Conservation (phyloP, 2,797 vertebrate genomes). For the Cheirogaleus major region DNA sequence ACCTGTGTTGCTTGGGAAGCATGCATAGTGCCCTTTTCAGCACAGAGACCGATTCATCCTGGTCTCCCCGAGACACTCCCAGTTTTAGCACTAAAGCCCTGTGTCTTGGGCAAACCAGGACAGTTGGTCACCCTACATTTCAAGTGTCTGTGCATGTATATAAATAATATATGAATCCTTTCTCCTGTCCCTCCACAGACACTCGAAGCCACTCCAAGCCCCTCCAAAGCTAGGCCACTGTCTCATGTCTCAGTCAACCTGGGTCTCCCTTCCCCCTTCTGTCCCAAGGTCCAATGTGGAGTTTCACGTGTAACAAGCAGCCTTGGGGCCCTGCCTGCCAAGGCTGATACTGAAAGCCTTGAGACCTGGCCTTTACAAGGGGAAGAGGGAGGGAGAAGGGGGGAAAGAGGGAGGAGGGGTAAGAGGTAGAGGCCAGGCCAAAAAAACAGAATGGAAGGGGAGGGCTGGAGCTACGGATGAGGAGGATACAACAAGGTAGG, state of each 20-base stretch:
- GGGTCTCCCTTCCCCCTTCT: neutral
- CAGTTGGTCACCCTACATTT: neutral
- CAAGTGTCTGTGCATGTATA: neutral
- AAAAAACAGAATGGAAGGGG: neutral
- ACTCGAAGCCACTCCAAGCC: neutral
- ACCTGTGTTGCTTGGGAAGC: neutral
- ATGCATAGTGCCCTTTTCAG: neutral
- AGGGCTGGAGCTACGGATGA: neutral
- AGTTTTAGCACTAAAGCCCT: neutral
- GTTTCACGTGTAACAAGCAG: neutral
- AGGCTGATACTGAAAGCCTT: neutral
- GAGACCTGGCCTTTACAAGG: slow-evolving; percentile 23
- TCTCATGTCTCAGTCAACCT: neutral
- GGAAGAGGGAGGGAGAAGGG: too few relatives aligned
- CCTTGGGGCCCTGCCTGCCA: neutral
- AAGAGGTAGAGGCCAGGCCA: neutral
- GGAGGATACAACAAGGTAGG: neutral
- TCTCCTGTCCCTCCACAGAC: neutral
- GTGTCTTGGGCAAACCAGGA: neutral
- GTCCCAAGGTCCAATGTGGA: neutral
- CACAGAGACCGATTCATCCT: neutral
- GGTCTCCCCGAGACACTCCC: neutral
- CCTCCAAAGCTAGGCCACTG: neutral
- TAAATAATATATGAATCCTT: neutral
- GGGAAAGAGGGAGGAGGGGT: too few relatives aligned